phyloP scores from a whole-genome alignment of 2,888 invertebrate species.

The Neocrepidodera transversa region DNA sequence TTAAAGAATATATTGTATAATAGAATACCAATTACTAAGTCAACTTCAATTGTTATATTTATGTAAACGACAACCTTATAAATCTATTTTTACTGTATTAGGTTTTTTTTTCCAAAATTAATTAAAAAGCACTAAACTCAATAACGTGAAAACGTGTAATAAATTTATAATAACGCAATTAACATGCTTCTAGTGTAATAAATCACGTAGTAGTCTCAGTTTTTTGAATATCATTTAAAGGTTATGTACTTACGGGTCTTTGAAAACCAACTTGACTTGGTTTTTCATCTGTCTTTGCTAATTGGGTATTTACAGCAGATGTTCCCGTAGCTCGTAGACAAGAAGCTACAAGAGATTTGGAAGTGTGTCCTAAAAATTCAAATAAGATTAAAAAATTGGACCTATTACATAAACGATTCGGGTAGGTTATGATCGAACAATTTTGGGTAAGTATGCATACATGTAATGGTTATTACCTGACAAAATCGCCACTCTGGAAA shows the following conservation, averaged over 20 bases:
- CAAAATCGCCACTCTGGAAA: slow-evolving; percentile 73
- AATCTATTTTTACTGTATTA: too few relatives aligned
- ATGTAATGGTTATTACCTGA: slow-evolving; percentile 63
- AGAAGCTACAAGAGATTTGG: slow-evolving; percentile 60
- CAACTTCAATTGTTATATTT: too few relatives aligned
- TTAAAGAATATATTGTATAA: too few relatives aligned
- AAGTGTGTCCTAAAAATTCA: slow-evolving; percentile 63
- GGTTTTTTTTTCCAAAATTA: too few relatives aligned
- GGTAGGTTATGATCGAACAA: neutral
- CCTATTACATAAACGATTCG: slow-evolving; percentile 47
- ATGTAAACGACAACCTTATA: too few relatives aligned
- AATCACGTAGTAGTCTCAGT: too few relatives aligned
- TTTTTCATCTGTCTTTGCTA: slow-evolving; percentile 64
- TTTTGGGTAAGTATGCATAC: neutral
- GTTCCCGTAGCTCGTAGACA: slow-evolving; percentile 61
- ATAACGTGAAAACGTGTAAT: too few relatives aligned
- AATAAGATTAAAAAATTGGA: slow-evolving; percentile 20
- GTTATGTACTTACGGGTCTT: slow-evolving; percentile 50
- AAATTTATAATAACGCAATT: too few relatives aligned
- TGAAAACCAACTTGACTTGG: slow-evolving; percentile 66
- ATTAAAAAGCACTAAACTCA: too few relatives aligned
- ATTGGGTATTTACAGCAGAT: slow-evolving; percentile 57
- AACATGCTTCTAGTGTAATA: too few relatives aligned
- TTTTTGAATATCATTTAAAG: slow-evolving; percentile 1
- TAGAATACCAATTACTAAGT: too few relatives aligned